Conservation (phyloP, 2,888 invertebrate species). For the Prostheceraeus crozeri region DNA sequence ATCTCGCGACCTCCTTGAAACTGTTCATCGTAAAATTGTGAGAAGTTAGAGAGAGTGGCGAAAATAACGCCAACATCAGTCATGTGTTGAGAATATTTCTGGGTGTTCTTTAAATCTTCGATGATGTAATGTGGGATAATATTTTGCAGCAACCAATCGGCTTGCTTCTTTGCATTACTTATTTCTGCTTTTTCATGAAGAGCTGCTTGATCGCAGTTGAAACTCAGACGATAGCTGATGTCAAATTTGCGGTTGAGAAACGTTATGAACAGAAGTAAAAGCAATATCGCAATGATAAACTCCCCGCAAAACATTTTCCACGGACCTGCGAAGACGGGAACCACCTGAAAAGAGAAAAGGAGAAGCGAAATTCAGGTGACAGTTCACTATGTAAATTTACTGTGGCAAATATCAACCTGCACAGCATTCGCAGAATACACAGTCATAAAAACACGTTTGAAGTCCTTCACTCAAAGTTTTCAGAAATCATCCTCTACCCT, state of each 20-base stretch:
- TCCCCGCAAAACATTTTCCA: too few species aligned
- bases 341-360: conserved; percentile 46
- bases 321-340: conserved; percentile 47
- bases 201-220: conserved; percentile 36
- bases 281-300: conserved; percentile 70
- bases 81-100: conserved; percentile 83
- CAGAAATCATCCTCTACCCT: too few species aligned
- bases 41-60: conserved; percentile 90
- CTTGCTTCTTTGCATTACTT: conserved; percentile 77
- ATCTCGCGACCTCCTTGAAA: conserved; percentile 90
- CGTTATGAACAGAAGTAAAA: conserved; percentile 79
- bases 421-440: too few species aligned
- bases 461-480: too few species aligned
- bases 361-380: conserved; percentile 35
- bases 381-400: too few species aligned
- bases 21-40: conserved; percentile 93
- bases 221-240: conserved; percentile 66
- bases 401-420: too few species aligned
- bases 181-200: conserved; percentile 30
- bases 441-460: too few species aligned
- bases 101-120: conserved; percentile 66
- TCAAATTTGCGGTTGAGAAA: conserved; percentile 90
- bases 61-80: conserved; percentile 85
- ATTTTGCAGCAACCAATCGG: conserved; percentile 89
- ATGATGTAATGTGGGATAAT: conserved; percentile 85